Conservation (phyloP, 2,797 vertebrate species). For the Mastacembelus armatus region DNA sequence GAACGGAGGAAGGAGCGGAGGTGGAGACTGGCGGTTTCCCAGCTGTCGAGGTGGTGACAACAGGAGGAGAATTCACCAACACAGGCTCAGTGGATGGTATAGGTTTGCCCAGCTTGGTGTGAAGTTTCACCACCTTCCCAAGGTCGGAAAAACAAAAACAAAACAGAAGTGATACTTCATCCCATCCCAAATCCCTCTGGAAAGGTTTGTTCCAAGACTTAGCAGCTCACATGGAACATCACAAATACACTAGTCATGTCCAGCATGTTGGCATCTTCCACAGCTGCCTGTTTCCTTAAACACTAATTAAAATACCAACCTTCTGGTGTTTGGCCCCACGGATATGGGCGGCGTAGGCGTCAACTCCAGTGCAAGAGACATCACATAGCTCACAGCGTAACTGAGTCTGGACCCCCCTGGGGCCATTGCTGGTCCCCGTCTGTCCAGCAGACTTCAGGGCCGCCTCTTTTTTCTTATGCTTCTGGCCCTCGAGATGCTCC, state of each 20-base stretch:
- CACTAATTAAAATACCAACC: conserved; percentile 65
- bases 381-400: conserved; percentile 87
- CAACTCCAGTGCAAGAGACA: conserved; percentile 85
- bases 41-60: conserved; percentile 71
- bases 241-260: conserved; percentile 15
- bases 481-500: conserved; percentile 89
- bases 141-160: conserved; percentile 47
- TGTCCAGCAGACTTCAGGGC: conserved; percentile 81
- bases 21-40: conserved; percentile 61
- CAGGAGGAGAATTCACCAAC: conserved; percentile 78
- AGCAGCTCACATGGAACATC: conserved; percentile 42
- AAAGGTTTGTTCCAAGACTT: conserved; percentile 35
- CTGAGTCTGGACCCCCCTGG: conserved; percentile 78
- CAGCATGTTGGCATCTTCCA: conserved; percentile 3
- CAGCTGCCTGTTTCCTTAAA: conserved; percentile 14
- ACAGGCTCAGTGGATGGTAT: conserved; percentile 86
- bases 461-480: conserved; percentile 89
- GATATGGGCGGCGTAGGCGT: conserved; percentile 81
- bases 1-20: conserved; percentile 28
- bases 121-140: conserved; percentile 88
- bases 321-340: conserved; percentile 86
- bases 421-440: conserved; percentile 68
- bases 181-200: conserved; percentile 31
- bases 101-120: conserved; percentile 89
- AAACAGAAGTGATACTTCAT: conserved; percentile 45